phyloP scores from a whole-genome alignment of 2,888 invertebrate species.

The Epinotia nisella region DNA sequence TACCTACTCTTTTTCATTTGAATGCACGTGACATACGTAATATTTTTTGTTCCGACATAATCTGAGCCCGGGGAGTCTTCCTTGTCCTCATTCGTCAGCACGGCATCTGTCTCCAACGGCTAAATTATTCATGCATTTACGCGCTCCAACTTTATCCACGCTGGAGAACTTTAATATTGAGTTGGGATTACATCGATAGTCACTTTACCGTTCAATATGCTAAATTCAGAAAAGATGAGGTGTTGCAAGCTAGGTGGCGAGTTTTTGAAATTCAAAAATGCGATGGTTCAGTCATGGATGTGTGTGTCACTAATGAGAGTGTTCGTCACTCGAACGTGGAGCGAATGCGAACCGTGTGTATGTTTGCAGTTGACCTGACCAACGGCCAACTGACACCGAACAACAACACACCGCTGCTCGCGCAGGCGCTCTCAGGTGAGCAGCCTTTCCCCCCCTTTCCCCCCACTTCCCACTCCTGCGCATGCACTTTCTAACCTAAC shows the following conservation, averaged over 20 bases:
- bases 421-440: slow-evolving; percentile 97
- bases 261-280: slow-evolving; percentile 60
- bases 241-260: slow-evolving; percentile 55
- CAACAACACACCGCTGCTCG: slow-evolving; percentile 97
- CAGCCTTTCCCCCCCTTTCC: slow-evolving; percentile 53
- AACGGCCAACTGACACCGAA: slow-evolving; percentile 98
- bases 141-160: slow-evolving; percentile 74
- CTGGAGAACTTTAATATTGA: slow-evolving; percentile 73
- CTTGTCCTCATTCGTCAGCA: slow-evolving; percentile 76
- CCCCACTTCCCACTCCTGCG: slow-evolving; percentile 50
- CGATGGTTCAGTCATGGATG: slow-evolving; percentile 83
- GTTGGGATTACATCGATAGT: slow-evolving; percentile 76
- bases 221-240: slow-evolving; percentile 67
- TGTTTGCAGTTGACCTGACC: slow-evolving; percentile 96
- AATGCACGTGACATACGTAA: slow-evolving; percentile 84
- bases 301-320: slow-evolving; percentile 73
- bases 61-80: slow-evolving; percentile 71
- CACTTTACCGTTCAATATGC: slow-evolving; percentile 74
- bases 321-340: slow-evolving; percentile 71
- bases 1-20: slow-evolving; percentile 84
- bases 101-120: slow-evolving; percentile 76
- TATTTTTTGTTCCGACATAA: slow-evolving; percentile 82
- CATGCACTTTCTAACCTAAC: slow-evolving; percentile 47
- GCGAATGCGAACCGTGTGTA: slow-evolving; percentile 86
- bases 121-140: slow-evolving; percentile 83